A percentile compares a stretch with the other conserved stretches of the same genome.
Conservation (phyloP, 2,113 vertebrate genomes). For the Poeciliopsis retropinna region DNA sequence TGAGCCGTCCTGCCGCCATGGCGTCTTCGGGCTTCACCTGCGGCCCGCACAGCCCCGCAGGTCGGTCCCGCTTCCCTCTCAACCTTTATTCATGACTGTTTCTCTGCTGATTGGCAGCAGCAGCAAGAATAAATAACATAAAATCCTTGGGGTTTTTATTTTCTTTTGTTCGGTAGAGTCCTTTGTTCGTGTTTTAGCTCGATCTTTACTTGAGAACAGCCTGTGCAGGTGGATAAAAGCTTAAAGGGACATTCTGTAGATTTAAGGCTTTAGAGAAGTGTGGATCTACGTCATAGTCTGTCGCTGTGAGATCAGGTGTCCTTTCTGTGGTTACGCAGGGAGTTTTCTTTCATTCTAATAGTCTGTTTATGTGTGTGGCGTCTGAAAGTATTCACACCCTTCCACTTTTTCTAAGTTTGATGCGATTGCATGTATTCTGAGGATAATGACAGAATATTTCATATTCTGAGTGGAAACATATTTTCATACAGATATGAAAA, state of each 20-base stretch:
- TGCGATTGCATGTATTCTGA: too few relatives aligned
- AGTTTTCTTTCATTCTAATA: too few relatives aligned
- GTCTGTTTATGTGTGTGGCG: too few relatives aligned
- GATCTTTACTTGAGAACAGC: not conserved
- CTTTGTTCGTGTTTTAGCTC: not conserved
- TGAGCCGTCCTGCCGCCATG: slow-evolving; percentile 36
- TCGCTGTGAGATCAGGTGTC: not conserved
- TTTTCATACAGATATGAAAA: too few relatives aligned
- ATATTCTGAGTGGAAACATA: too few relatives aligned
- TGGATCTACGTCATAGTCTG: not conserved
- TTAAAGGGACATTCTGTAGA: too few relatives aligned
- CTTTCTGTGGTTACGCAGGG: too few relatives aligned
- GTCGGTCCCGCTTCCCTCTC: slow-evolving; percentile 39
- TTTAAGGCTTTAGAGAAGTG: not conserved
- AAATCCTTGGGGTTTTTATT: not conserved
- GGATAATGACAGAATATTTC: too few relatives aligned
- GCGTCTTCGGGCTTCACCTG: slow-evolving; percentile 43
- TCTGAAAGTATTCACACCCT: too few relatives aligned
- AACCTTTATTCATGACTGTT: not conserved
- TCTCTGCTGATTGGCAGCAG: not conserved
- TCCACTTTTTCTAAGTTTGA: too few relatives aligned
- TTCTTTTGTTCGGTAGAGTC: not conserved
- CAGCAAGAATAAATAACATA: too few relatives aligned
- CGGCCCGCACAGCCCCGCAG: slow-evolving; percentile 61
- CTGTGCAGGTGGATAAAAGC: too few relatives aligned